A percentile compares a stretch with the other conserved stretches of the same genome.
Evolutionary conservation across 2,797 vertebrate genomes (phyloP).

Genomic region (Gymnoscopelus braueri): DNA sequence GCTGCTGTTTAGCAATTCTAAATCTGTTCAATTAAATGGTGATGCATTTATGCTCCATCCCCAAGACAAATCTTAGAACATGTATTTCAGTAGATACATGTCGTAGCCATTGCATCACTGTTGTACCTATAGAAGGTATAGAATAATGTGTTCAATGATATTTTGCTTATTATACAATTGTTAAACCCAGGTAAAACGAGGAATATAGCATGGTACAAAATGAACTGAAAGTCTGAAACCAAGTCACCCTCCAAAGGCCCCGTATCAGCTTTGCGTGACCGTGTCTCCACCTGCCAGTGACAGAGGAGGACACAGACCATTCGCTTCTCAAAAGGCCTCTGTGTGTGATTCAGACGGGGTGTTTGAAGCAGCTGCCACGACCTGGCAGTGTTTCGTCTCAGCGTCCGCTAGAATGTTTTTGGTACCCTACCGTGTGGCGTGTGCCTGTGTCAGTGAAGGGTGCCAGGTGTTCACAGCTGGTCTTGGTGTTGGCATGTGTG

Average conservation of each 20-base stretch:
- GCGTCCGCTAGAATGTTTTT: slow-evolving; percentile 32
- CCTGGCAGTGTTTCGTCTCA: slow-evolving; percentile 39
- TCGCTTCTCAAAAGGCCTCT: slow-evolving; percentile 32
- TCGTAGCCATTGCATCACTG: too few species aligned
- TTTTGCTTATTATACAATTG: too few species aligned
- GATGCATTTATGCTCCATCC: too few species aligned
- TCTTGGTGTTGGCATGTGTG: slow-evolving; percentile 19
- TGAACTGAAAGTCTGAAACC: background rate
- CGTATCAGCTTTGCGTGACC: background rate
- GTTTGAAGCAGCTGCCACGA: slow-evolving; percentile 61
- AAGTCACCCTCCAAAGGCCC: slow-evolving; percentile 6
- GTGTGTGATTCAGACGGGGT: slow-evolving; percentile 43
- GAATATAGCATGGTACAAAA: slow-evolving; percentile 8
- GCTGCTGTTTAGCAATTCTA: too few species aligned
- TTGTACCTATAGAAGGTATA: too few species aligned
- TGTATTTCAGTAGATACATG: too few species aligned
- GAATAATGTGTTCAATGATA: too few species aligned
- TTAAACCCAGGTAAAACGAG: too few species aligned
- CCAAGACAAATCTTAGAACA: too few species aligned
- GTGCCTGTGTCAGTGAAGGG: slow-evolving; percentile 42
- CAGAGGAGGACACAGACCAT: slow-evolving; percentile 29
- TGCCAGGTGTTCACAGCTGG: slow-evolving; percentile 44
- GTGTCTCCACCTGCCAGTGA: slow-evolving; percentile 46
- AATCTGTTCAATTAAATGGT: too few species aligned
- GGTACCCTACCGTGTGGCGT: slow-evolving; percentile 25